phyloP scores from a whole-genome alignment of 1,140 invertebrate genomes.

The Tetranychus urticae region DNA sequence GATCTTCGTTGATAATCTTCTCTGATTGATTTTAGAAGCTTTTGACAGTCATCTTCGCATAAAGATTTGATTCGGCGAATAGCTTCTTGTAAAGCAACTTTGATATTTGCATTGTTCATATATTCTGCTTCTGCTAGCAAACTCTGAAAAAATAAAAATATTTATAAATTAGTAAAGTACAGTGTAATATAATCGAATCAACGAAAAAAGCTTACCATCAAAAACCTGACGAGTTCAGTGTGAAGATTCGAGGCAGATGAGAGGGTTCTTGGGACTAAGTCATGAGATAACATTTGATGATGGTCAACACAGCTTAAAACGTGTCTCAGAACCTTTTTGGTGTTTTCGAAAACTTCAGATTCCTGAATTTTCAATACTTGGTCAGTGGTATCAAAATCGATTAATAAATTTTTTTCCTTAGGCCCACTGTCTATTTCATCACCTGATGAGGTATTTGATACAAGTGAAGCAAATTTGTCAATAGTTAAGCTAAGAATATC shows the following conservation, averaged over 20 bases:
- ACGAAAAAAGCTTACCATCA: constrained; percentile 10
- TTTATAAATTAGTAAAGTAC: not conserved
- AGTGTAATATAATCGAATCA: not conserved
- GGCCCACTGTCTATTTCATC: not conserved
- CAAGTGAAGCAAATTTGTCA: constrained; percentile 76
- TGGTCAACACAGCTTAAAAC: constrained; percentile 64
- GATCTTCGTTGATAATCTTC: constrained; percentile 53
- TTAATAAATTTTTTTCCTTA: too few relatives aligned
- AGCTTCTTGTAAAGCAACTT: constrained; percentile 49
- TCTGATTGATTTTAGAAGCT: constrained; percentile 47
- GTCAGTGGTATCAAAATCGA: too few relatives aligned
- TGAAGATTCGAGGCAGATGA: not conserved
- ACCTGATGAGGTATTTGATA: constrained; percentile 2
- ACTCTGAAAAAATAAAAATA: constrained; percentile 17
- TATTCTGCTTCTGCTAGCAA: constrained; percentile 70
- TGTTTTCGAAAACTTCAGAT: constrained; percentile 28
- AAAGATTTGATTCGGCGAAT: constrained; percentile 50
- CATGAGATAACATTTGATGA: constrained; percentile 10
- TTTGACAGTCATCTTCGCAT: constrained; percentile 42
- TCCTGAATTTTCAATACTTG: not conserved
- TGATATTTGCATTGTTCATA: constrained; percentile 32
- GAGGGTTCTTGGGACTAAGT: constrained; percentile 4
- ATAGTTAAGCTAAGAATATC: constrained; percentile 76
- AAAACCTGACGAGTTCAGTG: constrained; percentile 16
- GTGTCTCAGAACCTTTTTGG: constrained; percentile 70